A percentile compares a stretch with the other conserved stretches of the same genome.
Evolutionary conservation across 2,113 vertebrate genomes (phyloP).

Genomic region (Platysternon megacephalum): DNA sequence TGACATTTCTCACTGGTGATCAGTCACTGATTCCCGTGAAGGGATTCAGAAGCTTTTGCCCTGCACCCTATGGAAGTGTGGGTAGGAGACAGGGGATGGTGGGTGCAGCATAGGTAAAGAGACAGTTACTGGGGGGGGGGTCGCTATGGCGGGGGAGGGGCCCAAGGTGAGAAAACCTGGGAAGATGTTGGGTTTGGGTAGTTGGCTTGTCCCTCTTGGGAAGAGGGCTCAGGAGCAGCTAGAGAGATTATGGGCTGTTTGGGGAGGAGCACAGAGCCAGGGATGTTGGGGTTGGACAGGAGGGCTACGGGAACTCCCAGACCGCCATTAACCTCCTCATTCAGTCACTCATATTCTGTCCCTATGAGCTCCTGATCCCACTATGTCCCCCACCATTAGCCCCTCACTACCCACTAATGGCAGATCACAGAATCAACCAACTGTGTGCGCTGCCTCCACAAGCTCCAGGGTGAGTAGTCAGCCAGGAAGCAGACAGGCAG

Average conservation of each 20-base stretch:
- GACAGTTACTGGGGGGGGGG: not conserved
- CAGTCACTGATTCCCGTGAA: not conserved
- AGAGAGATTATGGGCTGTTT: not conserved
- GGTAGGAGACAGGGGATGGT: fast-evolving
- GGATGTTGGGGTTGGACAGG: not conserved
- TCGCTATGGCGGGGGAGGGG: not conserved
- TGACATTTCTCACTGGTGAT: not conserved
- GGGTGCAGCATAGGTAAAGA: fast-evolving
- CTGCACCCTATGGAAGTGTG: not conserved
- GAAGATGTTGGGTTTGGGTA: not conserved
- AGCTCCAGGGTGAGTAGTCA: not conserved
- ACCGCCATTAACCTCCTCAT: not conserved
- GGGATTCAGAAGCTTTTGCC: not conserved
- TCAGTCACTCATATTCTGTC: not conserved
- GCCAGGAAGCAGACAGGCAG: not conserved
- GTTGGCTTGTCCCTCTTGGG: not conserved
- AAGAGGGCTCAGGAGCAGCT: not conserved
- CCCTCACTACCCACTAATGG: not conserved
- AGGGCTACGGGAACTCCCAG: not conserved
- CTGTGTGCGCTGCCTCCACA: not conserved
- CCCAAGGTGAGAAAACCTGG: not conserved
- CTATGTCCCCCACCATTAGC: not conserved
- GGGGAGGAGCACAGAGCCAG: not conserved
- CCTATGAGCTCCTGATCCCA: not conserved
- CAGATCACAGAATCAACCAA: not conserved